Evolutionary conservation across 2,888 invertebrate genomes (phyloP).

Genomic region (Stramonita haemastoma): DNA sequence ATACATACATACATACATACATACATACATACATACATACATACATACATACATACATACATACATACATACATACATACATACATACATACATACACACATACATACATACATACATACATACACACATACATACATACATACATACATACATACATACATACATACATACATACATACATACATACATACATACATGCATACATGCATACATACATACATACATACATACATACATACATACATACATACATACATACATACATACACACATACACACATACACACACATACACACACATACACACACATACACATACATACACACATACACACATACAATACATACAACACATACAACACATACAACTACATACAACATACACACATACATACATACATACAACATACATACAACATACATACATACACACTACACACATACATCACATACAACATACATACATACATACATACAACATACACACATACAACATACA

Average conservation of each 20-base stretch:
- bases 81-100: neutral
- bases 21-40: neutral
- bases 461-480: no score
- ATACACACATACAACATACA: no score
- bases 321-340: no score
- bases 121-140: neutral
- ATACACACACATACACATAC: neutral
- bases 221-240: neutral
- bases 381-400: no score
- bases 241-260: constrained; percentile 3
- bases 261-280: neutral
- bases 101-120: no score
- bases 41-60: neutral
- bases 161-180: neutral
- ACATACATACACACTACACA: no score
- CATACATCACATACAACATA: no score
- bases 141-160: neutral
- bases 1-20: neutral
- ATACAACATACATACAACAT: no score
- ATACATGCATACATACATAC: neutral
- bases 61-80: neutral
- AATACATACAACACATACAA: no score
- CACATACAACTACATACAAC: no score
- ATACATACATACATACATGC: neutral
- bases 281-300: neutral